Base-by-base conservation (phyloP, 2,797 vertebrate species). In the Chelonia mydas region DNA sequence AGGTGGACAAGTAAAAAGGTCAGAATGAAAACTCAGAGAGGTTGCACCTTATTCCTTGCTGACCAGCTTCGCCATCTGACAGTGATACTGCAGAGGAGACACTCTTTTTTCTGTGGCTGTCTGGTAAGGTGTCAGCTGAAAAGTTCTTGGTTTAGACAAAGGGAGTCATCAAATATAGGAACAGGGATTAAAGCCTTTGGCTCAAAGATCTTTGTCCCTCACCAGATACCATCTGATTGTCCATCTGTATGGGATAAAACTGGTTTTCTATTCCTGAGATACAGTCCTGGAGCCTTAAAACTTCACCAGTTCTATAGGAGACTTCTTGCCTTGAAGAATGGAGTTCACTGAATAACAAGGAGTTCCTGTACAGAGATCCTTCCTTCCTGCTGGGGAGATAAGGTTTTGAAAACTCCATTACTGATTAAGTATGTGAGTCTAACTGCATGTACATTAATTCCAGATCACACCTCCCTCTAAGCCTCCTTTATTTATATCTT, bases 321-420 rank as follows among this genome's bases (percentile, higher is more conserved):
- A 16, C 15, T 88, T 91, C 89, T 83, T 86, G 0, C 59, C 5
- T 85, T 15, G 78, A 82, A 76, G 76, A 72, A 21, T 61, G 31
- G 87, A 16, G 21, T 88, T 45, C 23, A 17, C n/a, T 87, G 84
- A 90, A 55, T 89, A 92, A 93, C 84, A 84, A 92, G 25, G 79
- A n/a, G 1, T 89, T 92, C 31, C 12, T 28, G 41, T 25, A 28
- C 72, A 76, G 12, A 47, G 45, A 45, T 76, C 72, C 72, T 47
- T 76, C 3, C 12, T 76, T 28, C 41, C 45, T 47, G 23, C 25
- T 76, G 72, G 27, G 17, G 10, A 83, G n/a, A 5, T 89, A 55
- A 1, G 81, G 84, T 95, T 93, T 41, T 81, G 82, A 92, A 86
- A 57, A 33, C 28, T 57, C 11, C 4, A 77, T 61, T 94, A 85